Evolutionary conservation across 2,888 invertebrate genomes (phyloP), one percentile per base, ranked within the genome.

Genomic region (Poecilobothrus nobilitatus): DNA sequence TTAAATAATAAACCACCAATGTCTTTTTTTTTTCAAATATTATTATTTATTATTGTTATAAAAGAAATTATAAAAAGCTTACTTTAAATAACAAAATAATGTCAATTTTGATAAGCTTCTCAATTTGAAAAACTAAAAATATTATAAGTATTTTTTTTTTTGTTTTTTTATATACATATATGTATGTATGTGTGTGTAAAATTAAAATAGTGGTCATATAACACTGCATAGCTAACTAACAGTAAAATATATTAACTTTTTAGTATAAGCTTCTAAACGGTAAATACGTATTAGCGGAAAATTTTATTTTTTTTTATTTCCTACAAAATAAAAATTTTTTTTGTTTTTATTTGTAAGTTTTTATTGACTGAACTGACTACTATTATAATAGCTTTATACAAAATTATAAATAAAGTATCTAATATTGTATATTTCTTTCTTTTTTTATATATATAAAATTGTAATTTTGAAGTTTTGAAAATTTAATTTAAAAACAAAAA

Each of bases 21-120:
- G n/a, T n/a, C n/a, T n/a, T n/a, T n/a, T n/a, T n/a, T n/a, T n/a
- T n/a, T n/a, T n/a, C n/a, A n/a, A n/a, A n/a, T n/a, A n/a, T n/a
- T n/a, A n/a, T n/a, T n/a, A n/a, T 27, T 27, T 27, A 27, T 27
- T 27, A n/a, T 27, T 27, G 5, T 27, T 27, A 27, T 27, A 53
- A 53, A 53, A 53, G 6, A 53, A 53, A 18, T 15, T 9, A 53
- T 18, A 18, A 53, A 53, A 53, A 53, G 53, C 53, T 53, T 18
- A 27, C 27, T 27, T n/a, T 27, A 53, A 53, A 53, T 53, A 53
- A 53, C 15, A 53, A 18, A 53, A 53, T 53, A 53, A 18, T 18
- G 53, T 53, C 15, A 53, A 53, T 53, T 53, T 15, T 53, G 53
- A 53, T 53, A 53, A 53, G 53, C 53, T 53, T 53, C 53, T 53